Evolutionary conservation across 2,113 vertebrate genomes (phyloP).

Genomic region (Mustelus asterias): DNA sequence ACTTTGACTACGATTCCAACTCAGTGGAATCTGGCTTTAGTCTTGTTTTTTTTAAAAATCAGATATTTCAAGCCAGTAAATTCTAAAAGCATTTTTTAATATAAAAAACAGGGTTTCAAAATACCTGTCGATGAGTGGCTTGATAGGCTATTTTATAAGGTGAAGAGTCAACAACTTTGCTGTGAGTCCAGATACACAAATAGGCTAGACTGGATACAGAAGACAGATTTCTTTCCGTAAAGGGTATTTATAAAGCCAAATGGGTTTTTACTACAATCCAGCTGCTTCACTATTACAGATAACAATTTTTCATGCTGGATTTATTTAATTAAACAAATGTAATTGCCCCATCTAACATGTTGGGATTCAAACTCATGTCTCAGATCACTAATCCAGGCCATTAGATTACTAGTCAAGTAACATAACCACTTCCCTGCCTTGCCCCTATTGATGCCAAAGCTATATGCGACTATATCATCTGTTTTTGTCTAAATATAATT

Average conservation of each 20-base stretch:
- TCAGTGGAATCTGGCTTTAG: too few relatives aligned
- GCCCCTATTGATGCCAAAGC: background rate
- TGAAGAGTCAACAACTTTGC: background rate
- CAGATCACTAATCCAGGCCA: background rate
- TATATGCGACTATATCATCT: background rate
- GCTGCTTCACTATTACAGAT: background rate
- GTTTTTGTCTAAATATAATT: background rate
- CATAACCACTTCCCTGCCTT: background rate
- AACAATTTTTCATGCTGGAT: background rate
- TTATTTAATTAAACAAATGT: background rate
- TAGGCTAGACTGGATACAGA: background rate
- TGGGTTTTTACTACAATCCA: background rate
- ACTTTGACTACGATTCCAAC: too few relatives aligned
- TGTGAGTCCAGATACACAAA: background rate
- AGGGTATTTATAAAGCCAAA: background rate
- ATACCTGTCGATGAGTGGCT: background rate
- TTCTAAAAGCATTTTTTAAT: too few relatives aligned
- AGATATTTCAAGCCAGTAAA: too few relatives aligned
- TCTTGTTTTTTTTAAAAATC: too few relatives aligned
- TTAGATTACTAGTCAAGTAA: background rate
- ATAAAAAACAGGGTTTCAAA: too few relatives aligned
- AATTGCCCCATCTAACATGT: background rate
- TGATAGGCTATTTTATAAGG: background rate
- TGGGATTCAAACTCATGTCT: background rate
- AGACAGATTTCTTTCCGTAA: background rate